Evolutionary conservation across 2,888 invertebrate genomes (phyloP), one percentile per base, ranked within the genome.

Genomic region (Lamellibrachia satsuma): DNA sequence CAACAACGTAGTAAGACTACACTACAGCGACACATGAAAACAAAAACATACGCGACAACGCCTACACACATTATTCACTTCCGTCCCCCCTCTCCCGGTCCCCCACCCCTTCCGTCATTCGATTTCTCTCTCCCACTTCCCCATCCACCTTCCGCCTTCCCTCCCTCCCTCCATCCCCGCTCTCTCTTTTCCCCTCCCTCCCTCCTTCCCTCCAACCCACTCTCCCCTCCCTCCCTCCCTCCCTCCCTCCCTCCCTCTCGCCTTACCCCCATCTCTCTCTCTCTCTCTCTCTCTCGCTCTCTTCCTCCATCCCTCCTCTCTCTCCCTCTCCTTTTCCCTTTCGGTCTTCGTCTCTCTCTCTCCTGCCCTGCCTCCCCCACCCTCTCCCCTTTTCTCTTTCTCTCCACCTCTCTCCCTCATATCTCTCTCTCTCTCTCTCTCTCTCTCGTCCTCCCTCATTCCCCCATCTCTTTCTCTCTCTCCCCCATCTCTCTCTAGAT

Each of bases 231-330:
- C 52, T 57, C 52, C 8, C 52, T 27, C 91, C 39, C 52, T 22
- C 52, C 11, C 91, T 55, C 55, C 11, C 22, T 75, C 22, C 22
- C 75, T 22, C 75, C 22, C 75, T 75, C 92, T 52, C 92, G 9
- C 91, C 52, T 52, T 52, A 91, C 52, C 92, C 91, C 92, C 52
- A 52, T 90, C 90, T 92, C 92, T 52, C 91, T 92, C 91, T 90
- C 92, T 92, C 27, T 90, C 75, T 91, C 60, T n/a, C 52, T 92
- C 51, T 55, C 90, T 90, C 27, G 27, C 52, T 60, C 60, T 39
- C 57, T 22, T 91, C 91, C 91, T 90, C 91, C 51, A 22, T 75
- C 90, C 51, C 75, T 57, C 90, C 51, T 90, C 92, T 22, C 51
- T 39, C 90, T 92, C 92, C 52, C 92, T 90, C 92, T 90, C 7